Evolutionary conservation across 2,797 vertebrate species (phyloP).

Genomic region (Danio aesculapii): DNA sequence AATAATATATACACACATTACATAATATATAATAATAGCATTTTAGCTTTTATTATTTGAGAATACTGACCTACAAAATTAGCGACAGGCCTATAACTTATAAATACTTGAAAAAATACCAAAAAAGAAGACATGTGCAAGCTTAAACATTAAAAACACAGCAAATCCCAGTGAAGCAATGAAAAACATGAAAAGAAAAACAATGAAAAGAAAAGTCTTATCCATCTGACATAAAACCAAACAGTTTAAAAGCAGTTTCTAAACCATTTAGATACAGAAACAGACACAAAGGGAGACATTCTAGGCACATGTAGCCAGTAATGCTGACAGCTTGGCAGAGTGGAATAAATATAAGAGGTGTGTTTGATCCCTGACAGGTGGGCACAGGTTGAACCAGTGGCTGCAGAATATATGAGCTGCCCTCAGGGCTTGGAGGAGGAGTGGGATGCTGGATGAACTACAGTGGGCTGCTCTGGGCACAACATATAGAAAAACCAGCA

Average conservation of each 20-base stretch:
- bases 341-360: conserved; percentile 15
- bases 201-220: not conserved
- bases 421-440: conserved; percentile 25
- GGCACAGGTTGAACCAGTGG: conserved; percentile 12
- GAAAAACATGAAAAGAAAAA: not conserved
- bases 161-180: not conserved
- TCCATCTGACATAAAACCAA: not conserved
- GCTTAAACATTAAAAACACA: not conserved
- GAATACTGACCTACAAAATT: too few relatives aligned
- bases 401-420: conserved; percentile 34
- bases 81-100: not conserved
- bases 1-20: too few relatives aligned
- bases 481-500: not conserved
- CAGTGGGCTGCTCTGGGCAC: not conserved
- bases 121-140: not conserved
- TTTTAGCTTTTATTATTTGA: too few relatives aligned
- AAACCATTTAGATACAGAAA: too few relatives aligned
- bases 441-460: conserved; percentile 23
- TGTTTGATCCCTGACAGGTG: conserved; percentile 35
- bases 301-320: conserved; percentile 14
- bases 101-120: not conserved
- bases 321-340: conserved; percentile 14
- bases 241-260: too few relatives aligned
- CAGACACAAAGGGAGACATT: not conserved
- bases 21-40: too few relatives aligned